Evolutionary conservation across 2,113 vertebrate species (phyloP).

Genomic region (Litocranius walleri): DNA sequence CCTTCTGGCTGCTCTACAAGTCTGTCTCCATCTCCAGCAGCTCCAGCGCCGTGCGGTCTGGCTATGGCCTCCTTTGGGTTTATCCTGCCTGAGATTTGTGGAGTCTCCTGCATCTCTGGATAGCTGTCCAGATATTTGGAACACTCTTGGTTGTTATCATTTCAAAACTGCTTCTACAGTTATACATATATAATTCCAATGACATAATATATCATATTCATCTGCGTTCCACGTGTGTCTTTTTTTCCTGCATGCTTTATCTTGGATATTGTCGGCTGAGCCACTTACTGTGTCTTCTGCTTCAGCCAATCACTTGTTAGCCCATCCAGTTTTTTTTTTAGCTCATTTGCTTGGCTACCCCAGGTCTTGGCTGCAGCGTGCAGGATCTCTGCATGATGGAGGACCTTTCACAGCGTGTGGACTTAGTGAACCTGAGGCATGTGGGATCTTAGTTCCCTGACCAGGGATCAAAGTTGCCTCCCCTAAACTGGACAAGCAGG

Average conservation of each 20-base stretch:
- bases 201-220: neutral
- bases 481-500: neutral
- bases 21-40: neutral
- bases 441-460: neutral
- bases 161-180: neutral
- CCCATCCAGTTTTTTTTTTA: neutral
- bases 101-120: neutral
- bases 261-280: neutral
- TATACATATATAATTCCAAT: neutral
- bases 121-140: neutral
- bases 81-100: neutral
- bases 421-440: neutral
- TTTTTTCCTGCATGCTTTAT: neutral
- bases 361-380: fast-evolving
- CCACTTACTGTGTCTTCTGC: neutral
- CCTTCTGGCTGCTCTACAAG: neutral
- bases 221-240: neutral
- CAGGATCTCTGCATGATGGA: fast-evolving
- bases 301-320: neutral
- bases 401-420: fast-evolving
- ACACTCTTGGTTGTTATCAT: neutral
- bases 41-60: neutral
- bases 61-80: neutral
- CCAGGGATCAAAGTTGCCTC: neutral
- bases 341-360: neutral